These are phyloP conservation scores for Myiagra hebetior DNA, from an alignment of 2,113 vertebrate species.

Conservation along the genomic window DNA sequence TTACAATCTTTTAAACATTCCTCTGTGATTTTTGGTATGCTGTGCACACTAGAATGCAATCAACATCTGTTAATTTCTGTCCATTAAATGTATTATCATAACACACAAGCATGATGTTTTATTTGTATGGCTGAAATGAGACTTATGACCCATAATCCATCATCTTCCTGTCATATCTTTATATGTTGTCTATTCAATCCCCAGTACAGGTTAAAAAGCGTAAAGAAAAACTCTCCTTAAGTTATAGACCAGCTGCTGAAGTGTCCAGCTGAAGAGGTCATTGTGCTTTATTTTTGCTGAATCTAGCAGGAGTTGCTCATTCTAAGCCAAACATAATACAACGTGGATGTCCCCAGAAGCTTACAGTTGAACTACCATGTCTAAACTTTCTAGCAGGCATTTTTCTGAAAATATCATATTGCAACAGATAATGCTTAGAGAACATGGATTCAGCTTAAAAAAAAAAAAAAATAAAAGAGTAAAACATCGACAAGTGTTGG, in stretches of 20 bases:
- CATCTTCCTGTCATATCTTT: conserved; percentile 85
- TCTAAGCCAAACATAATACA: conserved; percentile 82
- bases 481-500: not conserved
- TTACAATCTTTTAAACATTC: conserved; percentile 13
- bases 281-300: conserved; percentile 74
- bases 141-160: conserved; percentile 85
- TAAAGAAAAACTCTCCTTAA: conserved; percentile 82
- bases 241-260: conserved; percentile 88
- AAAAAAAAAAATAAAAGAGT: not conserved
- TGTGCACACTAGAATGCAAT: conserved; percentile 69
- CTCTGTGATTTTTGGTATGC: conserved; percentile 72
- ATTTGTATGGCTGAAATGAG: conserved; percentile 84
- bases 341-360: conserved; percentile 73
- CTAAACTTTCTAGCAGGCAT: conserved; percentile 81
- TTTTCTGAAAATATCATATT: conserved; percentile 6
- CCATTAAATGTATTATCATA: conserved; percentile 78
- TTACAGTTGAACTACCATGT: conserved; percentile 65
- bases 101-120: conserved; percentile 83
- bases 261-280: conserved; percentile 84
- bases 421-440: not conserved
- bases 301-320: conserved; percentile 71
- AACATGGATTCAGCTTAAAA: not conserved
- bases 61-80: conserved; percentile 83
- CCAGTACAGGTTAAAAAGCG: conserved; percentile 69
- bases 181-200: conserved; percentile 79